A percentile compares a stretch with the other conserved stretches of the same genome.
Conservation (phyloP, 1,140 invertebrate genomes). For the Aphelinus certus region DNA sequence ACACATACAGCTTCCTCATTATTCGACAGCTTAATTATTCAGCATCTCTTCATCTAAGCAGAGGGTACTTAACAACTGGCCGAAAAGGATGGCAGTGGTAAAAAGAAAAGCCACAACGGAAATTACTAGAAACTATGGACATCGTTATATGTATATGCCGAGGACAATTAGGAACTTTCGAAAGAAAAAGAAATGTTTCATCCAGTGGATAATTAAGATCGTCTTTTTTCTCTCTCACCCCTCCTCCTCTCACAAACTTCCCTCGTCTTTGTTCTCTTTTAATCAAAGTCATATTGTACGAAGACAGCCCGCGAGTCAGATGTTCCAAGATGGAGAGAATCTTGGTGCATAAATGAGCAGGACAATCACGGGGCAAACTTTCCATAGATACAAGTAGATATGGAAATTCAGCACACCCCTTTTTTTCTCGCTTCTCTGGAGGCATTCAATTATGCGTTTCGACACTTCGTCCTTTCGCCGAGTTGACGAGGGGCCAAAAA, state of each 20-base stretch:
- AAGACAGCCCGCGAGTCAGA: slow-evolving; percentile 2
- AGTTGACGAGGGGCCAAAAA: no score
- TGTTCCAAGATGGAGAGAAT: slow-evolving; percentile 3
- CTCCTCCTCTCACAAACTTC: no score
- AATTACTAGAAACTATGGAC: background rate
- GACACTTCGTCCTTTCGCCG: no score
- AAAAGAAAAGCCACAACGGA: slow-evolving; percentile 4
- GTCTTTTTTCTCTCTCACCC: background rate
- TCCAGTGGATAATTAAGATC: slow-evolving; percentile 8
- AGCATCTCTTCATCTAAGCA: background rate
- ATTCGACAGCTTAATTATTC: background rate
- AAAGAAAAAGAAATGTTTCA: background rate
- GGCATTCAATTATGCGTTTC: no score
- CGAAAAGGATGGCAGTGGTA: background rate
- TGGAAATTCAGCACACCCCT: no score
- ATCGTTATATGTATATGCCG: background rate
- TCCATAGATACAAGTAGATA: no score
- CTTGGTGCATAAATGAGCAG: no score
- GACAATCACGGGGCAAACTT: no score
- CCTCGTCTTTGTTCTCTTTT: background rate
- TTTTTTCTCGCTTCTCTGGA: no score
- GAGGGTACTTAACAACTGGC: background rate
- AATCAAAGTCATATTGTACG: background rate
- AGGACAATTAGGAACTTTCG: background rate
- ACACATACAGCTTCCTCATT: background rate